Base-by-base conservation (phyloP, 2,113 vertebrate genomes). In the Colistium nudipinnis region DNA sequence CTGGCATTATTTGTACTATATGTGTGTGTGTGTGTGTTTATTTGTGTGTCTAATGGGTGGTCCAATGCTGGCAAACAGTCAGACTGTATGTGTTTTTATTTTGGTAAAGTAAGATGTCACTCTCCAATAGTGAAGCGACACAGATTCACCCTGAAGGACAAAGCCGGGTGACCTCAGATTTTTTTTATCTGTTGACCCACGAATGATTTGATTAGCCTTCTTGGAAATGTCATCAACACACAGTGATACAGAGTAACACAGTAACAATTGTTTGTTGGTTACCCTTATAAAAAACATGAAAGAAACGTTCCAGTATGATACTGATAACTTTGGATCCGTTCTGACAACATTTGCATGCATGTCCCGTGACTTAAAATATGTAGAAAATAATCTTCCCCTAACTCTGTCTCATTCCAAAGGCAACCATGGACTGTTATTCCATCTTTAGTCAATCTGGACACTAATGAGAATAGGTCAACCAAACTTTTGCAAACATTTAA, bases 1-100 rank as follows among this genome's bases (percentile, higher is more conserved):
- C 57, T 56, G 48, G 35, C 16, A 39, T 65, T 28, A 25, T 80
- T 49, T 82, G 16, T 54, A 4, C 11, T 57, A 31, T 28, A 5
- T 59, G 38, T 63, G 41, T 75, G 35, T 65, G 49, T 51, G 0
- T 28, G n/a, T 51, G 38, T 66, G 48, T 76, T 28, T 67, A 47
- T 59, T 31, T 71, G 39, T 69, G 8, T 62, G 28, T 73, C 48
- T 17, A 39, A 66, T 78, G 74, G 67, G 78, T 84, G 81, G 70
- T 74, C 68, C 53, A 55, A 57, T 22, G 20, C 62, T 53, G 51
- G 22, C 27, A 63, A 24, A 55, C 16, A n/a, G 25, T 35, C 24
- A 60, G n/a, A 53, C 54, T 71, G 49, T 62, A 27, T 44, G 33
- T 17, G 22, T 52, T 7, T 61, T 54, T 11, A 44, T 17, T 45